phyloP scores from a whole-genome alignment of 2,888 invertebrate species.

The Heliothis peltigera region DNA sequence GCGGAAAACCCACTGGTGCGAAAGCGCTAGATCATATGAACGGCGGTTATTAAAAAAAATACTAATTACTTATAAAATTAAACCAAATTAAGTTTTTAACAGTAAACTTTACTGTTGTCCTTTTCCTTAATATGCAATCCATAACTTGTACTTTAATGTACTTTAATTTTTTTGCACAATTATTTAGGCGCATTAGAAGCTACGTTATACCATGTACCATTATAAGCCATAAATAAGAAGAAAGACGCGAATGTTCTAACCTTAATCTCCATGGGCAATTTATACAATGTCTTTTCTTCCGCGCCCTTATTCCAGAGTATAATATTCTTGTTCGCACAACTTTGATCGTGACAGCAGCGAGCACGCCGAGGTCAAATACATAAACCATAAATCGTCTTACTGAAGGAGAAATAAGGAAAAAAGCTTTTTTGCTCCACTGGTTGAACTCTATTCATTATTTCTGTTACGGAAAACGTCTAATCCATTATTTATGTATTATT shows the following conservation, averaged over 20 bases:
- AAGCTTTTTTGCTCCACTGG: conserved; percentile 74
- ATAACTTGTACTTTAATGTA: too few species aligned
- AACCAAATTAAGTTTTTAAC: too few species aligned
- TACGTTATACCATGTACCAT: conserved; percentile 20
- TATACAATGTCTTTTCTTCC: conserved; percentile 67
- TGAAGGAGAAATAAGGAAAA: conserved; percentile 76
- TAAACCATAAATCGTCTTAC: conserved; percentile 82
- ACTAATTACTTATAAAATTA: too few species aligned
- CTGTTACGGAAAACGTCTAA: conserved; percentile 71
- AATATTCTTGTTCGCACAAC: conserved; percentile 77
- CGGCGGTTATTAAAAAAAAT: too few species aligned
- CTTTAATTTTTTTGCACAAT: conserved; percentile 8
- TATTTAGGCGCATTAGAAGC: conserved; percentile 8
- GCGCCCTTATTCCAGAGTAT: conserved; percentile 67
- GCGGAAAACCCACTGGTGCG: too few species aligned
- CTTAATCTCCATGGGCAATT: conserved; percentile 66
- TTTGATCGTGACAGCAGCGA: conserved; percentile 77
- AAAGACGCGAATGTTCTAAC: conserved; percentile 58
- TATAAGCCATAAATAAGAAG: conserved; percentile 41
- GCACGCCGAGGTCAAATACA: conserved; percentile 81
- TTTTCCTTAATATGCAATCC: not conserved
- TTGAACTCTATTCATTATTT: conserved; percentile 79
- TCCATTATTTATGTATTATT: conserved; percentile 65
- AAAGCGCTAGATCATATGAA: too few species aligned
- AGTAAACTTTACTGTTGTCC: too few species aligned